Conservation (phyloP, 2,113 vertebrate genomes). For the Phyllopteryx taeniolatus region DNA sequence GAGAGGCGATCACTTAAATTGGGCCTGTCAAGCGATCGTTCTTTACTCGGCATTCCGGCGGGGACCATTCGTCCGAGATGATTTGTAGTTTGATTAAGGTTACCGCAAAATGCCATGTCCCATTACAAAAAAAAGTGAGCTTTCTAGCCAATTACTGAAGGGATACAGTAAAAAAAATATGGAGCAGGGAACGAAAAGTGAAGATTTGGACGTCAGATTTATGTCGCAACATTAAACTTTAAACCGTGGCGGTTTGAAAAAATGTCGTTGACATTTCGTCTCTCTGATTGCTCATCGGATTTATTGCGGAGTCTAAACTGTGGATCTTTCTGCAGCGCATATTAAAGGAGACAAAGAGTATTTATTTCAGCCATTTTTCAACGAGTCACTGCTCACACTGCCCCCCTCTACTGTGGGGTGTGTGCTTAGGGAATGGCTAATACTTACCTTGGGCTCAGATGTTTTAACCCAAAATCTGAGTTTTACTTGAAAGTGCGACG, state of each 20-base stretch:
- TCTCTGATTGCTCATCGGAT: conserved; percentile 40
- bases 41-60: conserved; percentile 54
- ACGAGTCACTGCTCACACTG: neutral
- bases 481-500: too few relatives aligned
- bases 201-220: conserved; percentile 33
- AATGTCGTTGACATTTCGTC: conserved; percentile 46
- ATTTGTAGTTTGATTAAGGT: conserved; percentile 68
- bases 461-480: too few relatives aligned
- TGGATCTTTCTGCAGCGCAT: conserved; percentile 31
- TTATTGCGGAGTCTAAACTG: conserved; percentile 45
- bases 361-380: neutral
- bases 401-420: too few relatives aligned
- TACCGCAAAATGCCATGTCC: conserved; percentile 60
- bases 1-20: conserved; percentile 68
- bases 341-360: neutral
- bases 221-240: conserved; percentile 42
- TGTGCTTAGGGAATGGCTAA: too few relatives aligned
- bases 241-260: conserved; percentile 39
- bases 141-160: conserved; percentile 33
- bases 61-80: conserved; percentile 50
- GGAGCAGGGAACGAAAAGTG: conserved; percentile 5
- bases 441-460: too few relatives aligned
- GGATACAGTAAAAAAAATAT: conserved; percentile 6
- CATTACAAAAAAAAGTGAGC: conserved; percentile 45
- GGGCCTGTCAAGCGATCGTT: conserved; percentile 62